Base-by-base conservation (phyloP, 2,888 invertebrate genomes). In the Hemithea aestivaria region DNA sequence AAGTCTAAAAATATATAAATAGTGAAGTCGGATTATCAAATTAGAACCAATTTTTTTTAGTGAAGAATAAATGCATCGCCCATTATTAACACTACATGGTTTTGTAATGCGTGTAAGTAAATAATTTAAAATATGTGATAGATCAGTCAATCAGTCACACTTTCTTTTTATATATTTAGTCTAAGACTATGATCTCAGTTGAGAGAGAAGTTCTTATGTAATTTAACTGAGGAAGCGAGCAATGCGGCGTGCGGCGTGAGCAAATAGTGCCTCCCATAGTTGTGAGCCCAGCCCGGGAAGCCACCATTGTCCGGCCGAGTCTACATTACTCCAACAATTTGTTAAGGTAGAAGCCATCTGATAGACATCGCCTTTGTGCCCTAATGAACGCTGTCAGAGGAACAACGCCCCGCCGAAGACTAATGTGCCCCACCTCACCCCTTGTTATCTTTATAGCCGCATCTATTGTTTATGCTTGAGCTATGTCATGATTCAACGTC, bases 301-400 rank as follows among this genome's bases (percentile, higher is more conserved):
- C 48, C 43, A 44, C 55, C 40, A 58, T 74, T 73, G 73, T 76
- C 71, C 71, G 60, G 60, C 51, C 57, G 53, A 55, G 58, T 57
- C 64, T 57, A 66, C 66, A 72, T 76, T 71, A 71, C 69, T 62
- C 62, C 58, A 65, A 65, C 73, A 78, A 78, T 80, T 78, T 76
- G 76, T 73, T 37, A 73, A 74, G 67, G 64, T 69, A 68, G 77
- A 77, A 78, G 75, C 78, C 74, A 72, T 61, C 73, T 69, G 78
- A 78, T 80, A 78, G 80, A 74, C 73, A 64, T 61, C 58, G 70
- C 82, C 65, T 74, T 82, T 81, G 80, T 81, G 68, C 57, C 62
- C 62, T 80, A 80, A 83, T 83, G 81, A 81, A 80, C 64, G 67
- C 72, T 79, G 81, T 81, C 80, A 73, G 75, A 65, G 53, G 67